Conservation (phyloP, 2,113 vertebrate species). For the Myanophis thanlyinensis region DNA sequence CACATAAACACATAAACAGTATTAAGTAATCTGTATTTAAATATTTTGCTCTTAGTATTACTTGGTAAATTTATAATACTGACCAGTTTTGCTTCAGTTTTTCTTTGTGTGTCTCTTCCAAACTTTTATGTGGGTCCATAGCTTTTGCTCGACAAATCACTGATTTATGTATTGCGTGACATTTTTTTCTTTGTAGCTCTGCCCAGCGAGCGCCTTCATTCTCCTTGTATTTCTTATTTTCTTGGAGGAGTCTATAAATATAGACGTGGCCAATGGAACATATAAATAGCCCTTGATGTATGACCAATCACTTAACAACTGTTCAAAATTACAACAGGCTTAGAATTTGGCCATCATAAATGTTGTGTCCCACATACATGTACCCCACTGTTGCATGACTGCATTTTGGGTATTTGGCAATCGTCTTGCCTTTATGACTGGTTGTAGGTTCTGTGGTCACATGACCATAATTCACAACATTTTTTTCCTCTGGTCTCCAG, state of each 20-base stretch:
- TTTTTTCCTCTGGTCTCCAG: neutral
- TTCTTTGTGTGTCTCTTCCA: conserved; percentile 81
- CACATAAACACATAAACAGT: neutral
- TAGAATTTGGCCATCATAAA: neutral
- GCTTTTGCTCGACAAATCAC: conserved; percentile 82
- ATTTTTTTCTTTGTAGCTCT: conserved; percentile 77
- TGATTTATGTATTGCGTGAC: conserved; percentile 78
- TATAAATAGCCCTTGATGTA: neutral
- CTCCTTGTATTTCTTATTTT: conserved; percentile 74
- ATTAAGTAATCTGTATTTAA: neutral
- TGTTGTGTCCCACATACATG: neutral
- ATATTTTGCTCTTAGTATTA: neutral
- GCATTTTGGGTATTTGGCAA: neutral
- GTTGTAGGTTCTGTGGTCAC: neutral
- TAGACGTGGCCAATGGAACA: neutral
- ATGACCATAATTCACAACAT: neutral
- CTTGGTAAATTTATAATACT: conserved; percentile 46
- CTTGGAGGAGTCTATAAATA: conserved; percentile 77
- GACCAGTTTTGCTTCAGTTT: conserved; percentile 82
- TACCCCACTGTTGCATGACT: neutral
- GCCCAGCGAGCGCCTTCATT: conserved; percentile 78
- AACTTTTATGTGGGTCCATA: conserved; percentile 85
- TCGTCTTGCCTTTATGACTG: neutral
- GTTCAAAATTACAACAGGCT: neutral
- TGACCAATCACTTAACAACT: neutral